Evolutionary conservation across 2,888 invertebrate species (phyloP).

Genomic region (Dolomedes plantarius): DNA sequence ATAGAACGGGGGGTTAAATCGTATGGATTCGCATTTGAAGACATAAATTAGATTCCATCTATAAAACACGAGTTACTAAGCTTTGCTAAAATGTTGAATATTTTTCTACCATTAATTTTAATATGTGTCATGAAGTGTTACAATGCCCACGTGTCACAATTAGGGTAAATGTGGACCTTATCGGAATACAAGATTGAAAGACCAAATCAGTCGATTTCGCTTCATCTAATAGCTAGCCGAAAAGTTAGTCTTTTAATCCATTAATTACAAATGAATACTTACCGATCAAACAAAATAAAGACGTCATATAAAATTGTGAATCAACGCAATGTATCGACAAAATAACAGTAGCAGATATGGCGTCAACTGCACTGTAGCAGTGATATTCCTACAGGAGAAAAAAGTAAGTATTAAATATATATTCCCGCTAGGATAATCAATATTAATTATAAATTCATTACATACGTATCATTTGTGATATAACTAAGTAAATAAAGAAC

Average conservation of each 20-base stretch:
- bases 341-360: conserved; percentile 63
- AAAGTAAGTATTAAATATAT: not conserved
- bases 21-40: not conserved
- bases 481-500: not conserved
- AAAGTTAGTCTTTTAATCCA: too few relatives aligned
- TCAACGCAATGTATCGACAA: conserved; percentile 71
- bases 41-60: too few relatives aligned
- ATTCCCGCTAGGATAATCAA: not conserved
- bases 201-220: conserved; percentile 41
- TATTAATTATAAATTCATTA: too few relatives aligned
- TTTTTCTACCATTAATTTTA: too few relatives aligned
- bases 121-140: too few relatives aligned
- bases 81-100: too few relatives aligned
- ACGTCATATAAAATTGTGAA: conserved; percentile 87
- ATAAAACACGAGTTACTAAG: too few relatives aligned
- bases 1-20: not conserved
- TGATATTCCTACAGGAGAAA: conserved; percentile 45
- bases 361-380: conserved; percentile 65
- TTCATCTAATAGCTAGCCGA: too few relatives aligned
- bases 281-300: conserved; percentile 96
- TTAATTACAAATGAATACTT: conserved; percentile 78
- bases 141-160: conserved; percentile 63
- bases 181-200: conserved; percentile 22
- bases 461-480: not conserved
- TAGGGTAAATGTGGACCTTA: conserved; percentile 19